A percentile compares a stretch with the other conserved stretches of the same genome.
phyloP scores from a whole-genome alignment of 2,113 vertebrate species.

The Bombycilla garrulus region DNA sequence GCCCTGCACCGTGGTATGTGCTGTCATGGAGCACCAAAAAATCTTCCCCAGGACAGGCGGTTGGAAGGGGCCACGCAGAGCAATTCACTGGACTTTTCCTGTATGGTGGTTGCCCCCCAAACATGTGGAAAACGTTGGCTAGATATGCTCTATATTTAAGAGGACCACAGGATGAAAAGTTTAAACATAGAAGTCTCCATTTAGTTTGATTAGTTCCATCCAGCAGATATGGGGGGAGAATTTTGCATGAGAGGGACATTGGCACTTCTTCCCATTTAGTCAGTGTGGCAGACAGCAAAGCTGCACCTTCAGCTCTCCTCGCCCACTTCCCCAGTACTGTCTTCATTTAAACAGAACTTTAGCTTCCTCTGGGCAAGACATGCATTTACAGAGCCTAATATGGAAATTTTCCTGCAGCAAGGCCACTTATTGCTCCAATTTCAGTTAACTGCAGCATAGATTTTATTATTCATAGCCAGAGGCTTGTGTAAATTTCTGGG shows the following conservation, averaged over 20 bases:
- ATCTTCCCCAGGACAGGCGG: neutral
- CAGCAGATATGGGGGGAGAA: neutral
- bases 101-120: neutral
- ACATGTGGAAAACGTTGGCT: neutral
- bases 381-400: neutral
- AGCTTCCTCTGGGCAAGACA: neutral
- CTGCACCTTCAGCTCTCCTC: neutral
- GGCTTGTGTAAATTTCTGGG: conserved; percentile 26
- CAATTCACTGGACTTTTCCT: neutral
- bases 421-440: neutral
- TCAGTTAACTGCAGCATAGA: neutral
- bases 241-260: neutral
- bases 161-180: neutral
- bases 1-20: fast-evolving
- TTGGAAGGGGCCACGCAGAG: neutral
- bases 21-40: neutral
- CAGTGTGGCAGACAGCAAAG: fast-evolving
- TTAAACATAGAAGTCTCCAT: neutral
- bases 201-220: neutral
- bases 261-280: neutral
- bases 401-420: neutral
- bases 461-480: conserved; percentile 54
- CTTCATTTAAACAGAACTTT: neutral
- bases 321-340: neutral
- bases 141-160: neutral